phyloP scores from a whole-genome alignment of 92 coral and sea anemone genomes.

The Epizoanthus fatuus region DNA sequence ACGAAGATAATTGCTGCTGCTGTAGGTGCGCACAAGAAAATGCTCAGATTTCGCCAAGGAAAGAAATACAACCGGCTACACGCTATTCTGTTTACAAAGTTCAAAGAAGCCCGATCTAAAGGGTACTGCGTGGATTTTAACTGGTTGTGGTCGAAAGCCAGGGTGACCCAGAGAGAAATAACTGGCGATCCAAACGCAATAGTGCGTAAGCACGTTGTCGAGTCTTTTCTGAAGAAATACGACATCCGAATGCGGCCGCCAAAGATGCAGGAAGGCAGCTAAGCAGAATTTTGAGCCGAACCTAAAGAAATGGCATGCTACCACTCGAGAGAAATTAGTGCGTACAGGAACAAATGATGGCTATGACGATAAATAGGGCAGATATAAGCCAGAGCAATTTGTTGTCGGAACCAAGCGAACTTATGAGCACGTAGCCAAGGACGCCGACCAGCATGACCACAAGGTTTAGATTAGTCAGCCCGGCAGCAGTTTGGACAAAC shows the following conservation, averaged over 20 bases:
- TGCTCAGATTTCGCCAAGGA: conserved; percentile 22
- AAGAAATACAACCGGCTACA: conserved; percentile 30
- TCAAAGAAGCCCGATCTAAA: conserved; percentile 45
- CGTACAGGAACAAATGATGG: conserved; percentile 48
- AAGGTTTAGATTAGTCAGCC: conserved; percentile 51
- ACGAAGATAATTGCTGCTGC: conserved; percentile 49
- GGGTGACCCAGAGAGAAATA: conserved; percentile 37
- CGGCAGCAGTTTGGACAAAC: conserved; percentile 52
- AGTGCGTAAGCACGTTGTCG: conserved; percentile 34
- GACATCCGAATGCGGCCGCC: conserved; percentile 43
- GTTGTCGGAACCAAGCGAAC: conserved; percentile 17
- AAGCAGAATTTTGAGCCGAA: conserved; percentile 33
- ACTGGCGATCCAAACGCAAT: conserved; percentile 41
- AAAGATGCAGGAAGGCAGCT: conserved; percentile 22
- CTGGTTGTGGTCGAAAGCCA: conserved; percentile 60
- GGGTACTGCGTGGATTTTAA: conserved; percentile 40
- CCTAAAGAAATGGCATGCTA: conserved; percentile 46
- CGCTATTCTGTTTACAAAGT: conserved; percentile 34
- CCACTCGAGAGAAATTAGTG: conserved; percentile 47
- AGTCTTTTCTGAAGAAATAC: conserved; percentile 27
- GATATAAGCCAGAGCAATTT: conserved; percentile 40
- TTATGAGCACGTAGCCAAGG: conserved; percentile 33
- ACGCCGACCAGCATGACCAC: conserved; percentile 36
- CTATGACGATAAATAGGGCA: conserved; percentile 50
- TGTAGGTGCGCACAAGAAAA: conserved; percentile 45